Evolutionary conservation across 2,113 vertebrate genomes (phyloP).

Genomic region (Megalops atlanticus): DNA sequence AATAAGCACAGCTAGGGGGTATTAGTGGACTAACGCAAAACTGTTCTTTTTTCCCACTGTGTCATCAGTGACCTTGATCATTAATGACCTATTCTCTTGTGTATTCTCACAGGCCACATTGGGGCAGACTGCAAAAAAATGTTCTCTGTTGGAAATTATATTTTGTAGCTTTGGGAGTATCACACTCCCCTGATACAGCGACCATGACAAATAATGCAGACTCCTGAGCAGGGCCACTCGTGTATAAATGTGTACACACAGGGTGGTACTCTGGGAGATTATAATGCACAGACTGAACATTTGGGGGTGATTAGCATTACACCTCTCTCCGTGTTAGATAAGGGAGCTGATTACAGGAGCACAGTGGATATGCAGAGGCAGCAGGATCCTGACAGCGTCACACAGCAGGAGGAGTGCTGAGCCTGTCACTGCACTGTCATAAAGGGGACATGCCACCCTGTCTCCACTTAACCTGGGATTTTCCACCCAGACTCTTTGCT

Average conservation of each 20-base stretch:
- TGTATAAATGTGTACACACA: no score
- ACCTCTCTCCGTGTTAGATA: slow-evolving; percentile 42
- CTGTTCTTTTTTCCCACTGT: no score
- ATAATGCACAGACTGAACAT: no score
- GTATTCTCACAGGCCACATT: neutral
- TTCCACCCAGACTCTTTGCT: slow-evolving; percentile 35
- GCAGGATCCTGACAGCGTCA: slow-evolving; percentile 45
- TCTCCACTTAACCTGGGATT: slow-evolving; percentile 40
- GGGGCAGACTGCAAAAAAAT: neutral
- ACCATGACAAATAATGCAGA: no score
- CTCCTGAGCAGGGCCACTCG: no score
- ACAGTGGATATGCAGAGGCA: slow-evolving; percentile 15
- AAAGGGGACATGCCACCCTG: slow-evolving; percentile 34
- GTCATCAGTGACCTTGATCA: neutral
- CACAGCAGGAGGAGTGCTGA: slow-evolving; percentile 37
- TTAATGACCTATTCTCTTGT: neutral
- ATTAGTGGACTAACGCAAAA: neutral
- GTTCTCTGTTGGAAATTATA: neutral
- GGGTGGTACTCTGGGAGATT: no score
- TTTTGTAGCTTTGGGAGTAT: no score
- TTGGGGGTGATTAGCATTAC: no score
- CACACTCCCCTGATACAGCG: no score
- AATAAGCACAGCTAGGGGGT: neutral
- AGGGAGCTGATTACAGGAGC: slow-evolving; percentile 27
- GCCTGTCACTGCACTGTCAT: slow-evolving; percentile 37